phyloP scores from a whole-genome alignment of 2,888 invertebrate genomes.

The Orthonychiurus folsomi region DNA sequence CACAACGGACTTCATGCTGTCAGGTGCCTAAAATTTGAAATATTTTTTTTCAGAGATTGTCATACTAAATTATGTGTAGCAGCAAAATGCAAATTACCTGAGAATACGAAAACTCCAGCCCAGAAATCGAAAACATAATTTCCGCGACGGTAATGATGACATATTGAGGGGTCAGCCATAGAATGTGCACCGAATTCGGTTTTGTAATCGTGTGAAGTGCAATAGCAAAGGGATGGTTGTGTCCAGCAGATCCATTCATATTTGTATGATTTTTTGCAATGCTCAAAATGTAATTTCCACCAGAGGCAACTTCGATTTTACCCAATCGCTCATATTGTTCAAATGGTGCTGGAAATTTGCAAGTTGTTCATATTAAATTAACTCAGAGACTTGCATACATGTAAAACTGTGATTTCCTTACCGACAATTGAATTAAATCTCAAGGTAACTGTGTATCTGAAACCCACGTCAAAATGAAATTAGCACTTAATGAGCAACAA shows the following conservation, averaged over 20 bases:
- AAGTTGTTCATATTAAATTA: neutral
- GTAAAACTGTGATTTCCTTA: neutral
- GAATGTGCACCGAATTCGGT: constrained; percentile 66
- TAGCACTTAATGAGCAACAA: too few species aligned
- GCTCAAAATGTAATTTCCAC: constrained; percentile 12
- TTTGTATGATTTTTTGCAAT: constrained; percentile 8
- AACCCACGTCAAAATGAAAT: neutral
- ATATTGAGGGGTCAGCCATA: constrained; percentile 84
- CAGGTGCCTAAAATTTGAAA: constrained; percentile 45
- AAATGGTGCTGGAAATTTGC: neutral
- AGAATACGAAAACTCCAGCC: constrained; percentile 89
- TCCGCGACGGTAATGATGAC: constrained; percentile 79
- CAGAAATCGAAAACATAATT: constrained; percentile 92
- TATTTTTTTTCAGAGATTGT: too few species aligned
- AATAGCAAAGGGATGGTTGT: neutral
- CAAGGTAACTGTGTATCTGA: neutral
- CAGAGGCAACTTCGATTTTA: neutral
- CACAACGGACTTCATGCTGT: constrained; percentile 52
- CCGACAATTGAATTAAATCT: neutral
- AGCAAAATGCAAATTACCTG: constrained; percentile 47
- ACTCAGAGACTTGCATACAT: too few species aligned
- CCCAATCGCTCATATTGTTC: neutral
- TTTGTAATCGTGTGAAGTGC: constrained; percentile 49
- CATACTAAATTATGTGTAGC: too few species aligned
- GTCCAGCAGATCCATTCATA: neutral